Percentiles rank a stretch among this genome's conserved stretches.
Conservation (phyloP, 2,888 invertebrate genomes). For the Nomada goodeniana region DNA sequence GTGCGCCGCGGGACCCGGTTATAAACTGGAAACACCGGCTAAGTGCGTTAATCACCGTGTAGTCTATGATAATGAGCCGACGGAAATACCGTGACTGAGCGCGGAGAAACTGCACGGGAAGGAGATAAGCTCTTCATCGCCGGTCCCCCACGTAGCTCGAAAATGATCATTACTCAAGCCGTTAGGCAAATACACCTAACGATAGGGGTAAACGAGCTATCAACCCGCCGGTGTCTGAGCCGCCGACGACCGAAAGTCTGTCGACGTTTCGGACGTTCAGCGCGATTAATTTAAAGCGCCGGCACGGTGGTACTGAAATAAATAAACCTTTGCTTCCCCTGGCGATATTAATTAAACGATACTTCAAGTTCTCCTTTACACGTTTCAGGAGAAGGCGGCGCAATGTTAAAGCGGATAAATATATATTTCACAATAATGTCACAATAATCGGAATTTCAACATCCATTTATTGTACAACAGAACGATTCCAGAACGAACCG, state of each 20-base stretch:
- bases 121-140: slow-evolving; percentile 56
- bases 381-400: background rate
- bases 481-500: no score
- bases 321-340: no score
- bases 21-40: slow-evolving; percentile 33
- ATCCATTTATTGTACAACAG: no score
- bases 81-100: slow-evolving; percentile 53
- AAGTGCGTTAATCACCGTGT: slow-evolving; percentile 49
- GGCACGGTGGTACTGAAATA: no score
- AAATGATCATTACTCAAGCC: slow-evolving; percentile 42
- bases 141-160: slow-evolving; percentile 14
- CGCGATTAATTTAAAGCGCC: no score
- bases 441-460: no score
- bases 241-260: background rate
- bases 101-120: slow-evolving; percentile 45
- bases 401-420: no score
- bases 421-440: no score
- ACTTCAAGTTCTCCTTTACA: background rate
- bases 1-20: slow-evolving; percentile 19
- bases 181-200: slow-evolving; percentile 27
- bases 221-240: background rate
- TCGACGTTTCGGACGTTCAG: background rate
- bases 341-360: no score
- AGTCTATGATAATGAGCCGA: slow-evolving; percentile 55
- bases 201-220: slow-evolving; percentile 1